These are phyloP conservation scores for Agapornis canus DNA, from an alignment of 2,797 vertebrate genomes.

Conservation along the genomic window DNA sequence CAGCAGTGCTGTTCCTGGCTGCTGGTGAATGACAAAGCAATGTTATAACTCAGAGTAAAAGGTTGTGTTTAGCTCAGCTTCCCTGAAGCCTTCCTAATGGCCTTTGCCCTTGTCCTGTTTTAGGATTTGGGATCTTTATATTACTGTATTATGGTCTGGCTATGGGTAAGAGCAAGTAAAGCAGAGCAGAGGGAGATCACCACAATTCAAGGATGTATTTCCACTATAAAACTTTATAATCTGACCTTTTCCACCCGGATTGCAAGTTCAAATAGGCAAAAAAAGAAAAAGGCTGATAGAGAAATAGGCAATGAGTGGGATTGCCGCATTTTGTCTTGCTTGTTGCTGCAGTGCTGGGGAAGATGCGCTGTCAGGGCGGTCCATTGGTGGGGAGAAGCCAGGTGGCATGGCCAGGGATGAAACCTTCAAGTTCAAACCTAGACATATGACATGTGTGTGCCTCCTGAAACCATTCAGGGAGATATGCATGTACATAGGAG, in stretches of 20 bases:
- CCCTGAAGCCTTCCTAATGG: neutral
- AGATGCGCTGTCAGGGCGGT: neutral
- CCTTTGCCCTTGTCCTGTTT: neutral
- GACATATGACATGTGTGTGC: rapidly evolving
- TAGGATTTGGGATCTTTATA: neutral
- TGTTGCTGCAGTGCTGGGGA: rapidly evolving
- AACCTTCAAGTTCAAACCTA: neutral
- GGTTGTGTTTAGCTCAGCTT: neutral
- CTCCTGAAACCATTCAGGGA: neutral
- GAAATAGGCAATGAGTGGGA: neutral
- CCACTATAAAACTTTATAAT: neutral
- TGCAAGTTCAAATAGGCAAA: neutral
- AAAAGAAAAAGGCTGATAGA: neutral
- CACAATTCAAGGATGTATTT: neutral
- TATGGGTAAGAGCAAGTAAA: neutral
- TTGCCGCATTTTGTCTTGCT: neutral
- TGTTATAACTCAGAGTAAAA: slow-evolving; percentile 13
- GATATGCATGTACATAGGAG: neutral
- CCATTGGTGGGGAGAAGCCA: neutral
- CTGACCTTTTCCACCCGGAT: neutral
- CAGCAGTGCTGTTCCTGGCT: neutral
- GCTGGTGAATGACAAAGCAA: slow-evolving; percentile 9
- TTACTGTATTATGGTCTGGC: neutral
- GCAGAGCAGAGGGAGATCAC: neutral
- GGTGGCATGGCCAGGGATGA: neutral